phyloP scores from a whole-genome alignment of 1,140 invertebrate species.

The Pseudomyrmex concolor region DNA sequence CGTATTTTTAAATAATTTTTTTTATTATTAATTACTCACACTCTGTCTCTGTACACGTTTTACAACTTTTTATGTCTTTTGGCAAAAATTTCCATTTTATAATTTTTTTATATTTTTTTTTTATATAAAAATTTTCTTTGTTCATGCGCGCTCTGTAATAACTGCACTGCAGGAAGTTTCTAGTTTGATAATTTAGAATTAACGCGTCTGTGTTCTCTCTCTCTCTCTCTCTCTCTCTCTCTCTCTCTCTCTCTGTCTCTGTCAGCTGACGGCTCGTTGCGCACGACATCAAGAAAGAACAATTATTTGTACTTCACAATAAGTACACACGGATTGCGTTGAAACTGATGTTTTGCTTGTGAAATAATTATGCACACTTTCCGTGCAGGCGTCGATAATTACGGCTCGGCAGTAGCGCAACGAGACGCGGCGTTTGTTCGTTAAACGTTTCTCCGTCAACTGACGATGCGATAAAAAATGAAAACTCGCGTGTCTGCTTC shows the following conservation, averaged over 20 bases:
- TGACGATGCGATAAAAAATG: slow-evolving; percentile 11
- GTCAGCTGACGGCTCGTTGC: slow-evolving; percentile 18
- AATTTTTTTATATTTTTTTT: too few relatives aligned
- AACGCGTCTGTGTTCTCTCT: not conserved
- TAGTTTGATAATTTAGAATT: slow-evolving; percentile 23
- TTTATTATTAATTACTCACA: too few relatives aligned
- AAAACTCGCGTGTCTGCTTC: slow-evolving; percentile 1
- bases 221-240: too few relatives aligned
- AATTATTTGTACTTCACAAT: slow-evolving; percentile 40
- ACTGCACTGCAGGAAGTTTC: slow-evolving; percentile 6
- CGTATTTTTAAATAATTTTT: too few relatives aligned
- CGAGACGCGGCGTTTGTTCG: not conserved
- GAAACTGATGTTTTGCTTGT: slow-evolving; percentile 12
- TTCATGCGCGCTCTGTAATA: not conserved
- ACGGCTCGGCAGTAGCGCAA: not conserved
- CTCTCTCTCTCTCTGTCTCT: not conserved
- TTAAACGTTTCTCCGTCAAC: not conserved
- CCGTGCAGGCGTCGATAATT: slow-evolving; percentile 18
- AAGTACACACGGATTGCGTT: slow-evolving; percentile 31
- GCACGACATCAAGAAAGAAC: slow-evolving; percentile 21
- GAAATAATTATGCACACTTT: slow-evolving; percentile 35
- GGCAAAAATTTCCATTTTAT: too few relatives aligned
- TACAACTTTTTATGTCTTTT: too few relatives aligned
- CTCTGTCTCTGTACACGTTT: too few relatives aligned
- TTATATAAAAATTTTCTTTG: too few relatives aligned